These are phyloP conservation scores for Gymnoscopelus microlampas DNA, from an alignment of 2,797 vertebrate species.

Conservation along the genomic window DNA sequence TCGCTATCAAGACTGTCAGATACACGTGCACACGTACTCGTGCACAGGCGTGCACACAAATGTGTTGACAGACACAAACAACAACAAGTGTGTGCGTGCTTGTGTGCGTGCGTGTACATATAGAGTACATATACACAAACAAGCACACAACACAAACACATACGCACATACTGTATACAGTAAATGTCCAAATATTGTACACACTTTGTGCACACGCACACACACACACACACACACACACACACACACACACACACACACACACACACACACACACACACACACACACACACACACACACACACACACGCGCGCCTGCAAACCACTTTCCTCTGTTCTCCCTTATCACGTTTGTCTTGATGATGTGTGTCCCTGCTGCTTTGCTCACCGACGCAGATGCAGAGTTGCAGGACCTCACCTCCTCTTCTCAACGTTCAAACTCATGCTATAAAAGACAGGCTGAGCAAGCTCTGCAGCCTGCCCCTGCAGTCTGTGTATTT, in stretches of 20 bases:
- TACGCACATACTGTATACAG: no score
- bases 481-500: neutral
- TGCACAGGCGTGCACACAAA: conserved; percentile 29
- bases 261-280: conserved; percentile 23
- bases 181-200: no score
- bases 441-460: conserved; percentile 7
- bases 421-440: conserved; percentile 26
- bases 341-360: conserved; percentile 40
- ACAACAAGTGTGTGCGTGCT: neutral
- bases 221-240: conserved; percentile 14
- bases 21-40: conserved; percentile 23
- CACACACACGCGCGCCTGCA: neutral
- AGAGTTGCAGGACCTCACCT: neutral
- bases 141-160: conserved; percentile 21
- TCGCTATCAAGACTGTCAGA: conserved; percentile 34
- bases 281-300: conserved; percentile 22
- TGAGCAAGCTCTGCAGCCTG: conserved; percentile 1
- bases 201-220: no score
- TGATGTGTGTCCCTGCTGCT: conserved; percentile 32
- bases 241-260: conserved; percentile 39
- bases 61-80: conserved; percentile 25
- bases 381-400: conserved; percentile 7
- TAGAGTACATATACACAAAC: neutral
- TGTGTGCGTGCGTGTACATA: no score
- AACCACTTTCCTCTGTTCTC: neutral